Conservation (phyloP, 2,888 invertebrate species). For the Girardia tigrina region DNA sequence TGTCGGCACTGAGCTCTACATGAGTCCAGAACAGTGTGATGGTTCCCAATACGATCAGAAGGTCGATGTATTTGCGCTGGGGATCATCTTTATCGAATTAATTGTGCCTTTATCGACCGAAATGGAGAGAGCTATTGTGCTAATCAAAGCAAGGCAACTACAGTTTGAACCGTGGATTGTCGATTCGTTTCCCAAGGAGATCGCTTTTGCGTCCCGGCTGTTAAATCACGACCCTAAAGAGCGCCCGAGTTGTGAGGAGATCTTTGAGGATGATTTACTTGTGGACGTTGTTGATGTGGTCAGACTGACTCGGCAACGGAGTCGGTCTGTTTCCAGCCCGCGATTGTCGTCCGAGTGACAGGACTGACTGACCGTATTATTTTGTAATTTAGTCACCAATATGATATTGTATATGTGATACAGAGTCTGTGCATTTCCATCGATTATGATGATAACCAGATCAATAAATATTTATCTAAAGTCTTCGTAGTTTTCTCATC, state of each 20-base stretch:
- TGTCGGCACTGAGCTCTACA: slow-evolving; percentile 80
- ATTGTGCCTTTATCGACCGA: slow-evolving; percentile 75
- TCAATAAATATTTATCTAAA: too few relatives aligned
- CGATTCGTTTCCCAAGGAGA: background rate
- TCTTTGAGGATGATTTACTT: background rate
- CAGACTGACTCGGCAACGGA: background rate
- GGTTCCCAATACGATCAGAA: slow-evolving; percentile 54
- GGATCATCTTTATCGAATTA: slow-evolving; percentile 80
- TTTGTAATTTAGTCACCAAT: too few relatives aligned
- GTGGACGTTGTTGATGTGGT: background rate
- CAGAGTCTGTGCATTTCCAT: too few relatives aligned
- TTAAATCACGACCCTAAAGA: background rate
- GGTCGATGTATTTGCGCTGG: slow-evolving; percentile 85
- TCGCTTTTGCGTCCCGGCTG: background rate
- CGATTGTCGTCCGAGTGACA: too few relatives aligned
- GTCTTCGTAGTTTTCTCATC: too few relatives aligned
- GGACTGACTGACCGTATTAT: too few relatives aligned
- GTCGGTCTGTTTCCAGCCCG: too few relatives aligned
- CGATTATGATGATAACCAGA: too few relatives aligned
- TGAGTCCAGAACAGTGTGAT: slow-evolving; percentile 74
- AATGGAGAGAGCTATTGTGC: slow-evolving; percentile 63
- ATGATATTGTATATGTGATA: too few relatives aligned
- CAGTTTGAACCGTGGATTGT: slow-evolving; percentile 50
- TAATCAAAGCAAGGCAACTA: slow-evolving; percentile 57
- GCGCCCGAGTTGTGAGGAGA: background rate